Conservation (phyloP, 2,113 vertebrate genomes). For the Lipotes vexillifer region DNA sequence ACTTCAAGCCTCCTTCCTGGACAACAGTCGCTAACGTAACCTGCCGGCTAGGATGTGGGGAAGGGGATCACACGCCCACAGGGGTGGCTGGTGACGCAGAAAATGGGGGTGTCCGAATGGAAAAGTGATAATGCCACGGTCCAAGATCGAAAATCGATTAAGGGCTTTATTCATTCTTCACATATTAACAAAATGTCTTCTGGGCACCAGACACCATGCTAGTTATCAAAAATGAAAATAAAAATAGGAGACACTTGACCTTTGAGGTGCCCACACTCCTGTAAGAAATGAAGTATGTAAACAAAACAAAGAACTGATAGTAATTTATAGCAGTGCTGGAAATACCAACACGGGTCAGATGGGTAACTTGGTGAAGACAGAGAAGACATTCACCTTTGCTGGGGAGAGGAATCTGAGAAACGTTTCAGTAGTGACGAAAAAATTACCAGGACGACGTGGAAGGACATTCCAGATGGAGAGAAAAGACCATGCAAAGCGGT, state of each 20-base stretch:
- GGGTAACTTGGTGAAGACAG: background rate
- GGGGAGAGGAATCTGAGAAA: background rate
- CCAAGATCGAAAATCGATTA: background rate
- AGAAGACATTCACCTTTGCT: background rate
- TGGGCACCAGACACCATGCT: background rate
- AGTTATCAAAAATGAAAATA: background rate
- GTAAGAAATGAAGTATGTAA: background rate
- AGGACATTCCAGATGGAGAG: background rate
- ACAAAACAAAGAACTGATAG: background rate
- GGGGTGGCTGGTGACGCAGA: background rate
- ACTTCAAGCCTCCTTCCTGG: background rate
- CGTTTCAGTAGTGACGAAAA: background rate
- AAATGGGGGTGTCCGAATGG: background rate
- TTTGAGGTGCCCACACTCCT: background rate
- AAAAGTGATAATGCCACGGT: background rate
- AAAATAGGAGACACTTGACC: rapidly evolving
- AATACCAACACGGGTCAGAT: background rate
- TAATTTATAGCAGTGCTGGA: background rate
- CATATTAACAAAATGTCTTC: background rate
- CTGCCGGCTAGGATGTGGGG: rapidly evolving
- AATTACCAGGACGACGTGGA: background rate
- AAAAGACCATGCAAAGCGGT: background rate
- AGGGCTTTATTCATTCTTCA: background rate
- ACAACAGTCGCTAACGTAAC: background rate
- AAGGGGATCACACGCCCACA: rapidly evolving